Evolutionary conservation across 2,888 invertebrate genomes (phyloP).

Genomic region (Orchesella flavescens): DNA sequence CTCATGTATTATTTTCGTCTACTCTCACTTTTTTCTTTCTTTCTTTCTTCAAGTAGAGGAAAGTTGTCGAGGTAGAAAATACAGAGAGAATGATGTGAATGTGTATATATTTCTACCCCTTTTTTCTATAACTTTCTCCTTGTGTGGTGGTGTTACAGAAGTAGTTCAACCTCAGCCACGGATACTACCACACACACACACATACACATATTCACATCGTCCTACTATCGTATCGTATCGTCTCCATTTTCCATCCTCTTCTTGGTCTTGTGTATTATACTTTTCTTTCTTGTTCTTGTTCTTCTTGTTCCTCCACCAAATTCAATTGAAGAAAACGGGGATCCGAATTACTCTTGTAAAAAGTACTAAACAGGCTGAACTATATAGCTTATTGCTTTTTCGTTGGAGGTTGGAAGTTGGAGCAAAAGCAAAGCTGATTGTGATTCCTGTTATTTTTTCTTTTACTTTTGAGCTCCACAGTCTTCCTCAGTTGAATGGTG

Average conservation of each 20-base stretch:
- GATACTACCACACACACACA: neutral
- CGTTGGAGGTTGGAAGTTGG: constrained; percentile 5
- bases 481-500: constrained; percentile 11
- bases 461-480: no score
- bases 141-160: constrained; percentile 1
- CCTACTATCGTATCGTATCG: neutral
- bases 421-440: constrained; percentile 33
- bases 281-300: neutral
- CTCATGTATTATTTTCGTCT: neutral
- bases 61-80: neutral
- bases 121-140: neutral
- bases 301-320: neutral
- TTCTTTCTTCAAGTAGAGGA: constrained; percentile 1
- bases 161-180: constrained; percentile 23
- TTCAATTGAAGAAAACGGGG: neutral
- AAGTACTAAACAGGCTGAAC: constrained; percentile 12
- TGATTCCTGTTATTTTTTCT: constrained; percentile 17
- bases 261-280: no score
- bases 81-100: neutral
- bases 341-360: neutral
- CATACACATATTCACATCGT: neutral
- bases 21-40: neutral
- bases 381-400: constrained; percentile 60
- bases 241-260: neutral
- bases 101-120: neutral